Evolutionary conservation across 2,888 invertebrate genomes (phyloP).

Genomic region (Electrophaes corylata): DNA sequence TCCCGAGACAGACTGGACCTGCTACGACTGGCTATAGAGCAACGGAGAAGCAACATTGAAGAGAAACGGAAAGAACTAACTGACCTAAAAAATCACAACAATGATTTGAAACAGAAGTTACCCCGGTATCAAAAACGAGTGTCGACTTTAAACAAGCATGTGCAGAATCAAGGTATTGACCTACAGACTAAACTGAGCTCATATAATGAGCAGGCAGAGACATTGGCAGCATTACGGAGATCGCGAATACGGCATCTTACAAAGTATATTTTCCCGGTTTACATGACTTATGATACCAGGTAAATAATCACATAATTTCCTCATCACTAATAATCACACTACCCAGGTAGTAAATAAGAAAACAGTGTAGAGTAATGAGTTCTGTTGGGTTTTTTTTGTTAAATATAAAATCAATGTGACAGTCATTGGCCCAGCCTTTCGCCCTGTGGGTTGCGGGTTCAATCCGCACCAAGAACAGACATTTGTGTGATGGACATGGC

Average conservation of each 20-base stretch:
- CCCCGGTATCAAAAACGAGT: slow-evolving; percentile 77
- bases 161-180: slow-evolving; percentile 62
- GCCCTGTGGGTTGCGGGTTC: no score
- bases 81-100: slow-evolving; percentile 62
- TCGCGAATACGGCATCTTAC: slow-evolving; percentile 73
- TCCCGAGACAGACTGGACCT: slow-evolving; percentile 73
- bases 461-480: no score
- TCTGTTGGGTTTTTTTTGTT: no score
- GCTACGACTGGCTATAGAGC: slow-evolving; percentile 72
- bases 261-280: slow-evolving; percentile 79
- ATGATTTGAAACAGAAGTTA: slow-evolving; percentile 65
- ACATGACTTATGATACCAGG: slow-evolving; percentile 76
- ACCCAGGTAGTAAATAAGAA: no score
- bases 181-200: slow-evolving; percentile 60
- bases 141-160: slow-evolving; percentile 62
- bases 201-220: slow-evolving; percentile 63
- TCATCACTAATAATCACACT: not conserved
- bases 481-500: no score
- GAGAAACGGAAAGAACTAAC: slow-evolving; percentile 58
- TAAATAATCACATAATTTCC: slow-evolving; percentile 32
- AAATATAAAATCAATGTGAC: no score
- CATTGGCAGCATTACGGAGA: slow-evolving; percentile 65
- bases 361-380: no score
- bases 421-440: no score
- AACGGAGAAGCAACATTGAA: slow-evolving; percentile 65